Base-by-base conservation (phyloP, 2,113 vertebrate genomes). In the Erpornis zantholeuca region DNA sequence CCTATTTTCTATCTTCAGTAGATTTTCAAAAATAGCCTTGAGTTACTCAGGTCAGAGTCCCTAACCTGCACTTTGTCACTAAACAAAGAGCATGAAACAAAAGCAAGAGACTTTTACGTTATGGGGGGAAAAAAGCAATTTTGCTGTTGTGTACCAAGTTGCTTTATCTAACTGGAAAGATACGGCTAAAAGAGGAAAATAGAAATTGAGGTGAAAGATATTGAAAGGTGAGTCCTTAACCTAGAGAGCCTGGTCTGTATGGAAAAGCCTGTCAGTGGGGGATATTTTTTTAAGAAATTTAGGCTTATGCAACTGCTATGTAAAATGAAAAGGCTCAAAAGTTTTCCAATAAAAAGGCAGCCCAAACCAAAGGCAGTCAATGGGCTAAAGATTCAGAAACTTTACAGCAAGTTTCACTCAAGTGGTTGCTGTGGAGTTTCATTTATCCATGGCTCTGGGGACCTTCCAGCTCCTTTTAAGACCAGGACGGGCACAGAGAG, bases 401-500 rank as follows among this genome's bases (percentile, higher is more conserved):
- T 57, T 83, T 35, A 57, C 3, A 10, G 13, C 23, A 75, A 79
- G 13, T 82, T 81, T 56, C 15, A 35, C 2, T 6, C 5, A 24
- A 11, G 9, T 88, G 21, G 6, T 2, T 65, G 54, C 15, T 35
- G 28, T 64, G 6, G 3, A 40, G 4, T 18, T 59, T 35, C 18
- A 23, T 49, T 90, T 68, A 36, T 15, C n/a, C 4, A 4, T 15
- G 24, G 8, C 4, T 45, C 35, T 54, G 35, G 25, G 25, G 10
- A 72, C 31, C 12, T 44, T 63, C 11, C 20, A 72, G 6, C 15
- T 69, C 29, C 35, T 40, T 68, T 22, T 50, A 56, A 64, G 20
- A 24, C 5, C 15, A 44, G 8, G 7, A 50, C 1, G 0, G 8
- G 3, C n/a, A 69, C 4, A 47, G 29, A 50, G 23, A 69, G 11